phyloP scores from a whole-genome alignment of 23 tunicate species.

The Ciona savignyi region DNA sequence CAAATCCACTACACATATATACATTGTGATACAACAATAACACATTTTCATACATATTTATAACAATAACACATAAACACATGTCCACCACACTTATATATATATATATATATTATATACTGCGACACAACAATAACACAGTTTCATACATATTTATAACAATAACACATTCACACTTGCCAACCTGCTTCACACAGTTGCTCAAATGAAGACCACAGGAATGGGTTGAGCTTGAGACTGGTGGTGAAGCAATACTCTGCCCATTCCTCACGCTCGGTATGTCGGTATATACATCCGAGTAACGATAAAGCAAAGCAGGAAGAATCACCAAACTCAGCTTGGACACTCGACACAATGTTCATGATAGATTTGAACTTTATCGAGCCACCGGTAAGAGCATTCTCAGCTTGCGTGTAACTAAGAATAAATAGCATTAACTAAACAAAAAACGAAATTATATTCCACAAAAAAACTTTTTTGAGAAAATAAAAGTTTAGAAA shows the following conservation, averaged over 20 bases:
- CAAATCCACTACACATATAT: no score
- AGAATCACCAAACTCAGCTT: conserved; percentile 72
- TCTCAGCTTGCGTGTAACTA: conserved; percentile 69
- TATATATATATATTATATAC: no score
- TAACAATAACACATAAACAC: no score
- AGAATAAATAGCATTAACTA: background rate
- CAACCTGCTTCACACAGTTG: conserved; percentile 79
- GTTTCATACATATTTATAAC: no score
- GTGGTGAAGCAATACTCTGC: conserved; percentile 73
- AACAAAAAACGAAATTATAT: background rate
- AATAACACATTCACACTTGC: background rate
- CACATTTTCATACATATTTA: background rate
- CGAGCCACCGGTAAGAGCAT: conserved; percentile 28
- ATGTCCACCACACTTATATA: no score
- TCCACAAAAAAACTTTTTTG: background rate
- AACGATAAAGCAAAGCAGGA: conserved; percentile 77
- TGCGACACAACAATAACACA: no score
- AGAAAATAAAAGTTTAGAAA: no score
- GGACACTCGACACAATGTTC: conserved; percentile 23
- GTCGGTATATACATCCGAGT: conserved; percentile 61
- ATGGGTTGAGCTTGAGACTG: conserved; percentile 76
- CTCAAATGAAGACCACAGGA: conserved; percentile 77
- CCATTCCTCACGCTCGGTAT: conserved; percentile 52
- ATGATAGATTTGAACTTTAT: conserved; percentile 15
- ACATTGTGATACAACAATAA: conserved; percentile 5